These are phyloP conservation scores for Lutraria lutraria DNA, from an alignment of 2,888 invertebrate species.

Conservation along the genomic window DNA sequence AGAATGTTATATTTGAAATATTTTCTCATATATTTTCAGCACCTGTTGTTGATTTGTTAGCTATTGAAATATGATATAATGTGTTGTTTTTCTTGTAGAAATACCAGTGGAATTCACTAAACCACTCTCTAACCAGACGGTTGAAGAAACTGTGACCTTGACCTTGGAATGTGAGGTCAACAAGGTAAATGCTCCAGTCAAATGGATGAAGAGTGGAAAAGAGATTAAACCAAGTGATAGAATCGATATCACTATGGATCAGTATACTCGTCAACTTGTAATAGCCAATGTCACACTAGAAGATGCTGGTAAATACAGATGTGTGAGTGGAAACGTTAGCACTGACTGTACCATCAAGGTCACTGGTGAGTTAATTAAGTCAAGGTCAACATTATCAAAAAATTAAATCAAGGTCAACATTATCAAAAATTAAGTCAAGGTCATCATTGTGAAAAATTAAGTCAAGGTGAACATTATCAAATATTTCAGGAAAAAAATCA, in stretches of 20 bases:
- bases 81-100: conserved; percentile 83
- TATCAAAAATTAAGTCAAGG: too few relatives aligned
- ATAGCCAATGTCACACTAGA: conserved; percentile 79
- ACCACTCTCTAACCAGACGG: conserved; percentile 73
- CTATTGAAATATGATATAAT: too few relatives aligned
- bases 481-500: too few relatives aligned
- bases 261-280: conserved; percentile 79
- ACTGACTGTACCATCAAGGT: conserved; percentile 82
- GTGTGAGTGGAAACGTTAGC: conserved; percentile 78
- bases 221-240: conserved; percentile 94
- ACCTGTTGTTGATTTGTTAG: too few relatives aligned
- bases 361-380: conserved; percentile 77
- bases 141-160: conserved; percentile 88
- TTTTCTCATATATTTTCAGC: too few relatives aligned
- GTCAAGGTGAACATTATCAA: too few relatives aligned
- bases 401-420: too few relatives aligned
- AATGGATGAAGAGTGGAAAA: conserved; percentile 93
- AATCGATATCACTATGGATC: conserved; percentile 93
- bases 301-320: conserved; percentile 83
- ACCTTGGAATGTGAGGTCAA: conserved; percentile 80
- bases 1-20: too few relatives aligned
- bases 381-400: not conserved
- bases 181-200: conserved; percentile 88
- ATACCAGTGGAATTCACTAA: conserved; percentile 78
- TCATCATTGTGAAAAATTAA: too few relatives aligned